Base-by-base conservation (phyloP, 1,140 invertebrate species). In the Marisa cornuarietis region DNA sequence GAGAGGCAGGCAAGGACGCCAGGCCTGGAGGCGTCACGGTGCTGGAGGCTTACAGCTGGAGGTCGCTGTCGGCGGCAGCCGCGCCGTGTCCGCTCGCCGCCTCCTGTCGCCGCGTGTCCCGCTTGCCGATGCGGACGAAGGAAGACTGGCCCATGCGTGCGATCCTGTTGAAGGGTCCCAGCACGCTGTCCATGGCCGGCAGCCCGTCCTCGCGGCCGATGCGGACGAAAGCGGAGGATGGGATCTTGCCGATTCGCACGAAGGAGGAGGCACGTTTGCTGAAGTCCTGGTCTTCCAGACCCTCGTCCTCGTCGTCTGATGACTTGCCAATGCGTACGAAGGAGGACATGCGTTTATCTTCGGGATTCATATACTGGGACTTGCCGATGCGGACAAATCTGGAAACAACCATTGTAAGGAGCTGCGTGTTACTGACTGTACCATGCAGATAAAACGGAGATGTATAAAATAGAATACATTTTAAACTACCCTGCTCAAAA, bases 181-280 rank as follows among this genome's bases (percentile, higher is more conserved):
- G 65, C 20, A 52, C 76, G 20, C 79, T 71, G 11, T 61, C 66
- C 61, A 65, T 72, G 18, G 54, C 58, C 14, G 74, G 14, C 10
- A 79, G 22, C 31, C 66, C 61, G 22, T 62, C 71, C 20, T 77
- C 75, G 14, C 81, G 74, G 10, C 80, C 83, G 26, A 83, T 82
- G 31, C 80, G 78, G 11, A 82, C 72, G 71, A 83, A 83, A 58
- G 83, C 79, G 26, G 82, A 85, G 3, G 82, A 82, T 14, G 84
- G 84, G 62, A 81, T 82, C 74, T 83, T 83, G 65, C 84, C 84
- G 63, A 85, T 85, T 26, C 84, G 76, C 18, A 85, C 78, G 74
- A 85, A 85, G 71, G 84, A 73, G 1, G 49, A 73, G 4, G n/a
- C 22, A 8, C 78, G 31, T 63, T 77, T 77, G 68, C n/a, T 72